Conservation (phyloP, 1,140 invertebrate species). For the Popillia japonica region DNA sequence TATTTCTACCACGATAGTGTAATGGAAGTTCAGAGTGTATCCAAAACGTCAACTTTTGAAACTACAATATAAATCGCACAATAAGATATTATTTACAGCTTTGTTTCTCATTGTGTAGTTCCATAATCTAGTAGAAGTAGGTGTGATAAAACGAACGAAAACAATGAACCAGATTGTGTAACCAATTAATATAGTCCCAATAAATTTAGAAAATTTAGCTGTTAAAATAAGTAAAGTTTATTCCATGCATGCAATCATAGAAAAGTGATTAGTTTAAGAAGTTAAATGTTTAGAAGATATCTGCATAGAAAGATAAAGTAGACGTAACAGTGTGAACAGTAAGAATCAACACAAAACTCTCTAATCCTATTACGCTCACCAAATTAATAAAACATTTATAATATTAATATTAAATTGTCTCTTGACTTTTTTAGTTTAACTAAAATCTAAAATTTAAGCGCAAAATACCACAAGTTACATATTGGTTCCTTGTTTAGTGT, state of each 20-base stretch:
- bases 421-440: no score
- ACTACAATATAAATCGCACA: background rate
- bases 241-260: background rate
- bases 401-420: no score
- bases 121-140: constrained; percentile 22
- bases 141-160: constrained; percentile 6
- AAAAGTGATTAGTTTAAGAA: background rate
- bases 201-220: no score
- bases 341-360: no score
- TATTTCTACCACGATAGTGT: background rate
- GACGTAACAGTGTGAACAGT: no score
- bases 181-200: background rate
- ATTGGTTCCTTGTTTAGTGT: constrained; percentile 26
- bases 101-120: constrained; percentile 24
- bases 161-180: constrained; percentile 6
- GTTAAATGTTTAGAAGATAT: no score
- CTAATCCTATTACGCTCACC: no score
- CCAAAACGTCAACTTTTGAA: background rate
- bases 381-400: no score
- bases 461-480: background rate
- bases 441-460: no score
- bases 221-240: no score
- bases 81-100: constrained; percentile 12
- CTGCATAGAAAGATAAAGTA: no score
- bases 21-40: constrained; percentile 9